Base-by-base conservation (phyloP, 1,140 invertebrate species). In the Anoplophora glabripennis region DNA sequence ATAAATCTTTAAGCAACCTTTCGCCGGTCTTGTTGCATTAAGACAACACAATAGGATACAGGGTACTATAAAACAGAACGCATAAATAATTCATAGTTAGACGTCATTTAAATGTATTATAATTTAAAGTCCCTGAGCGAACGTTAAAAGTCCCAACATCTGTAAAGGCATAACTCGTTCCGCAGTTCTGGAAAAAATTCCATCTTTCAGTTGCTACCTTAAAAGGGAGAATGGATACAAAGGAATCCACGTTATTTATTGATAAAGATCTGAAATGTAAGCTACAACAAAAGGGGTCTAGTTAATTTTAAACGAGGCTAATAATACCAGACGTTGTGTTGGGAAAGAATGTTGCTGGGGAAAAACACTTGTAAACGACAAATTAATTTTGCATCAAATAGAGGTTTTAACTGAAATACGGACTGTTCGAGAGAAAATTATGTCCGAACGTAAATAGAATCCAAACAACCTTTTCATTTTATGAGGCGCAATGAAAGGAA, bases 221-320 rank as follows among this genome's bases (percentile, higher is more conserved):
- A 57, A 53, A 62, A 53, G 60, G 60, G 35, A 56, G 51, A 61
- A 57, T 51, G 47, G 41, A n/a, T 47, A 47, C 60, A 46, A 40
- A 40, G 60, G 60, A 57, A 62, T 62, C 48, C 55, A 28, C 44
- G 55, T 58, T 62, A 62, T 62, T 62, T 58, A 62, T 62, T 47
- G 60, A 62, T 62, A 62, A 44, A 57, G 49, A 62, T 62, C 60
- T 62, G 42, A 53, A 62, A 61, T 56, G 36, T 54, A 42, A 34
- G 53, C 53, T 57, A 45, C 53, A 28, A 61, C 55, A 55, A 61
- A 61, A 51, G 57, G 45, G 18, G 48, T 40, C 48, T n/a, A 10
- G 52, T 35, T 60, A 54, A 55, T 60, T 60, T 21, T 28, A 8
- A 53, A 53, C 42, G 21, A 55, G 49, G 54, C 35, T 35, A 46